Base-by-base conservation (phyloP, 1,140 invertebrate genomes). In the Probaryconus sp. region DNA sequence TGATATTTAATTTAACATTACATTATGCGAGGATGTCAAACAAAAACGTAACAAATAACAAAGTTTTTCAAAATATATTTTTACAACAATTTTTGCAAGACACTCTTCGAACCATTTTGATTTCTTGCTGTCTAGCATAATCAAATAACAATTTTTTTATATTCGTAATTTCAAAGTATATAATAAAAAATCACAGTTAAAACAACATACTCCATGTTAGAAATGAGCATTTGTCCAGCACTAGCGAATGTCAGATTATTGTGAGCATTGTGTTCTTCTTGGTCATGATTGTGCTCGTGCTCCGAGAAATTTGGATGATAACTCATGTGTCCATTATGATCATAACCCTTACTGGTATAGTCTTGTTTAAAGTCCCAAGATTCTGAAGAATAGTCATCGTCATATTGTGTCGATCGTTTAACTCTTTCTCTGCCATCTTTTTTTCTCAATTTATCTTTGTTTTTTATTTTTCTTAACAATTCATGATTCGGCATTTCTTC, bases 401-500 rank as follows among this genome's bases (percentile, higher is more conserved):
- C 74, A 14, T 86, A 78, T 16, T 85, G 64, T 0, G 83, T 26
- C 0, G 83, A 81, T 33, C 87, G 80, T 53, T 81, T 88, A 0
- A 72, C 53, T 60, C 86, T 81, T 7, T 56, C 37, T 2, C 78
- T 42, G 5, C 40, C 77, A 3, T 79, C 28, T 16, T 38, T 79
- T 0, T 28, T 16, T 18, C n/a, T 14, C 3, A 3, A 5, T 3
- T 61, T 43, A 24, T 38, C 11, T n/a, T 24, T 37, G 3, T 14
- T 16, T 17, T 51, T 51, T 11, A 51, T 24, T 13, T 40, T 70
- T 16, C 10, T 28, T 2, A 20, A 2, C 20, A 64, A 42, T n/a
- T 64, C 43, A 40, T 38, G 21, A 84, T 79, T 47, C 80, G 78
- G 3, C 79, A 89, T 84, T 11, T 87, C 79, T 0, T 89, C 89